Conservation (phyloP, 2,113 vertebrate species). For the Struthidea cinerea region DNA sequence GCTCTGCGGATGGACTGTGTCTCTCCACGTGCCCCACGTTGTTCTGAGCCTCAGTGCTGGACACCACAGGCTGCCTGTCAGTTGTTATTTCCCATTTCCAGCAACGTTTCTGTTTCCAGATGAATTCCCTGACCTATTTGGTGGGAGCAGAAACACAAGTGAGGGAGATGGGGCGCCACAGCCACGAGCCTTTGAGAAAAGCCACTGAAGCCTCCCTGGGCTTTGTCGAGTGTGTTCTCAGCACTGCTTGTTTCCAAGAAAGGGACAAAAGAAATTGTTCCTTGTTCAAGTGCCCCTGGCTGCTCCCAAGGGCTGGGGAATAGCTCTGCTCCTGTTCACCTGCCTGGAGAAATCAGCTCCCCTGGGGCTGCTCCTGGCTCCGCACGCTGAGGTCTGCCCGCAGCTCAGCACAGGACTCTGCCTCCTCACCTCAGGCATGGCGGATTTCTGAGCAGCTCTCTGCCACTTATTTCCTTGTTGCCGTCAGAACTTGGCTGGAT, state of each 20-base stretch:
- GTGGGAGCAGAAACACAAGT: neutral
- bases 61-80: neutral
- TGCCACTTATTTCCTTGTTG: neutral
- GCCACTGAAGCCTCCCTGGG: neutral
- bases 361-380: neutral
- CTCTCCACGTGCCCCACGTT: accelerated
- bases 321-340: neutral
- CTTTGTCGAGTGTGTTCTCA: neutral
- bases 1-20: neutral
- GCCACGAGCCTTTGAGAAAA: neutral
- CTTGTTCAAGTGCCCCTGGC: neutral
- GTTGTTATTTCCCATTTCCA: neutral
- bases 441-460: neutral
- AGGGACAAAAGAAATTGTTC: neutral
- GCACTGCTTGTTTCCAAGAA: neutral
- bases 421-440: neutral
- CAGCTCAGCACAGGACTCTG: neutral
- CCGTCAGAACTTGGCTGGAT: neutral
- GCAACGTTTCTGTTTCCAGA: neutral
- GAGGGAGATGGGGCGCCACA: neutral
- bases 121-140: neutral
- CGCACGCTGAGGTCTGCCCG: neutral
- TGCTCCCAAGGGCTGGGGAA: neutral
- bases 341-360: neutral
- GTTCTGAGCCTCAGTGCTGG: neutral